Evolutionary conservation across 2,888 invertebrate genomes (phyloP).

Genomic region (Drosophila mimica): DNA sequence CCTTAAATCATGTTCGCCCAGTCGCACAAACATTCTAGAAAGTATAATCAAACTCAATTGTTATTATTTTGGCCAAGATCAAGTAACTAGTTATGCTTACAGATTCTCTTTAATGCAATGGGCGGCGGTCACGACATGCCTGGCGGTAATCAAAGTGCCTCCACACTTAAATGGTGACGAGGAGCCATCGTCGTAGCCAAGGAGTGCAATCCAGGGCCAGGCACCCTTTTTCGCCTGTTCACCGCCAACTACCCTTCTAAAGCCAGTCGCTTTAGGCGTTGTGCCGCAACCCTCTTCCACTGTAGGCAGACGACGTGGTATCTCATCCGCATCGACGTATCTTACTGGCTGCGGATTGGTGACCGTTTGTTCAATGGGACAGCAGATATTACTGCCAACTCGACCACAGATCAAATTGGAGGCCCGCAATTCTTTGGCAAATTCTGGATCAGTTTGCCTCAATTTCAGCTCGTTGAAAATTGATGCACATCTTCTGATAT

Average conservation of each 20-base stretch:
- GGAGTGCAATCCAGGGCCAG: constrained; percentile 92
- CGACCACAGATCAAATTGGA: constrained; percentile 79
- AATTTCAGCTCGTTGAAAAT: constrained; percentile 64
- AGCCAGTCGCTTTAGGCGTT: constrained; percentile 86
- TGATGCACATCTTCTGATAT: constrained; percentile 67
- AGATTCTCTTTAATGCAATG: constrained; percentile 80
- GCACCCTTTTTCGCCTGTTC: constrained; percentile 88
- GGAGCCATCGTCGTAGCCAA: constrained; percentile 88
- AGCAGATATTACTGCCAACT: constrained; percentile 73
- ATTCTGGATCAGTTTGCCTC: constrained; percentile 69
- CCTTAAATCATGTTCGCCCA: constrained; percentile 92
- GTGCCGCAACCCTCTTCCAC: constrained; percentile 88
- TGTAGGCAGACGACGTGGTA: constrained; percentile 77
- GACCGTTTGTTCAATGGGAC: constrained; percentile 63
- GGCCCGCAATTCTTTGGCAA: constrained; percentile 65
- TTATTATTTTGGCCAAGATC: neutral
- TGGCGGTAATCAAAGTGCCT: constrained; percentile 86
- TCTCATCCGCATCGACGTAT: constrained; percentile 33
- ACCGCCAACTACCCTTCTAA: constrained; percentile 90
- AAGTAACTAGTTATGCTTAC: constrained; percentile 63
- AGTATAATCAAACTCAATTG: neutral
- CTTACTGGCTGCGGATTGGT: constrained; percentile 23
- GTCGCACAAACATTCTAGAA: constrained; percentile 86
- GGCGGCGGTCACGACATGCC: constrained; percentile 89
- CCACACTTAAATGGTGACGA: constrained; percentile 83